A percentile compares a stretch with the other conserved stretches of the same genome.
Conservation (phyloP, 2,888 invertebrate genomes). For the Meiosimyza platycephala region DNA sequence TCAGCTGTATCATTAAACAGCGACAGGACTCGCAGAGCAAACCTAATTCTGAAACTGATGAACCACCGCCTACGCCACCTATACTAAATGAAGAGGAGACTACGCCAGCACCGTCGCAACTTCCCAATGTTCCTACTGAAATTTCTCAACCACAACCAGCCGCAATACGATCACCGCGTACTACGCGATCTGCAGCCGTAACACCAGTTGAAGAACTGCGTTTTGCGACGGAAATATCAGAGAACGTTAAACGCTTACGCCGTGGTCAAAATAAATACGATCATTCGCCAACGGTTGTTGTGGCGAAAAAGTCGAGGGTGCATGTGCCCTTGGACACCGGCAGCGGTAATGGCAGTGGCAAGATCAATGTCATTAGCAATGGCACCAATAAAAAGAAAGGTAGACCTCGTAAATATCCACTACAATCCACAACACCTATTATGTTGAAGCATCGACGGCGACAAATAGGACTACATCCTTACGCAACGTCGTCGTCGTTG, state of each 20-base stretch:
- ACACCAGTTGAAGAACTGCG: conserved; percentile 62
- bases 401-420: too few relatives aligned
- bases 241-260: conserved; percentile 64
- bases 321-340: conserved; percentile 8
- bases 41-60: conserved; percentile 60
- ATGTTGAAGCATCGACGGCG: conserved; percentile 40
- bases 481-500: conserved; percentile 14
- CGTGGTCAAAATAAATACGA: conserved; percentile 64
- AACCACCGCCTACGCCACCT: conserved; percentile 43
- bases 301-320: conserved; percentile 44
- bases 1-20: conserved; percentile 74
- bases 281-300: conserved; percentile 52
- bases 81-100: conserved; percentile 29
- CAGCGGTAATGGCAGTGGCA: neutral
- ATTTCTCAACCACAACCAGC: conserved; percentile 35
- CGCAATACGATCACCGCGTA: conserved; percentile 43
- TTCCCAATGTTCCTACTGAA: conserved; percentile 10
- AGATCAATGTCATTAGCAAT: too few relatives aligned
- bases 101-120: conserved; percentile 9
- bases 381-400: too few relatives aligned
- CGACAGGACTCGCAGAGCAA: conserved; percentile 62
- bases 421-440: conserved; percentile 9
- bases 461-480: conserved; percentile 25
- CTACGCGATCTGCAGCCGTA: conserved; percentile 55
- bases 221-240: conserved; percentile 65